Percentiles rank a stretch among this genome's conserved stretches.
These are phyloP conservation scores for Leguminivora glycinivorella DNA, from an alignment of 1,140 invertebrate species.

Conservation along the genomic window DNA sequence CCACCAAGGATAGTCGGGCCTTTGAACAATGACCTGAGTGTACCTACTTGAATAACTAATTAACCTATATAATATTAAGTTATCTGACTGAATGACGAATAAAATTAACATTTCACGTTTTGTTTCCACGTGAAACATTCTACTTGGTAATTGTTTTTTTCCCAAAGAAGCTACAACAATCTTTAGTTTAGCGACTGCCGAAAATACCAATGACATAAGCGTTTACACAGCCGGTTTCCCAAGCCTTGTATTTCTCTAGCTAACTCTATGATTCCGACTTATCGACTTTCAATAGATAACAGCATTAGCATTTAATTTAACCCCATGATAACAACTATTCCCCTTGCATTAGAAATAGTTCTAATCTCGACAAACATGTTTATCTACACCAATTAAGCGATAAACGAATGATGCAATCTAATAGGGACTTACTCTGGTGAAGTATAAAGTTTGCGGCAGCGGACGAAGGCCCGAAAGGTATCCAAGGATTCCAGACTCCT, in stretches of 20 bases:
- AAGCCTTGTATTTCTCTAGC: not conserved
- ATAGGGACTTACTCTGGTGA: conserved; percentile 71
- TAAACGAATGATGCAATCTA: conserved; percentile 3
- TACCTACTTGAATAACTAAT: not conserved
- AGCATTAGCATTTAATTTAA: not conserved
- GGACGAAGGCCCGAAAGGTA: conserved; percentile 74
- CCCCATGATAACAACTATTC: conserved; percentile 25
- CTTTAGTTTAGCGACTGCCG: not conserved
- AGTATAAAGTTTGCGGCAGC: conserved; percentile 73
- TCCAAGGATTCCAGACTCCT: conserved; percentile 73
- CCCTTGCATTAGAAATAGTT: conserved; percentile 39
- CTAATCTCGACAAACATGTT: conserved; percentile 43
- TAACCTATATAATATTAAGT: not conserved
- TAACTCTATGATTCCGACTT: not conserved
- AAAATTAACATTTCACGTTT: not conserved
- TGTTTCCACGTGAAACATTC: not conserved
- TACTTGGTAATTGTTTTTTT: not conserved
- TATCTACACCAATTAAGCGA: conserved; percentile 30
- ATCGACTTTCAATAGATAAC: conserved; percentile 14
- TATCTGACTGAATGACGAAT: not conserved
- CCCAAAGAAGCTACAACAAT: not conserved
- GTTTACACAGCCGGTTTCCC: conserved; percentile 18
- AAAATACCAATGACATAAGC: conserved; percentile 10
- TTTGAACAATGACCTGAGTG: not conserved
- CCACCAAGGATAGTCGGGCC: not conserved